A percentile compares a stretch with the other conserved stretches of the same genome.
These are phyloP conservation scores for Oceanites oceanicus DNA, from an alignment of 2,113 vertebrate genomes.

Conservation along the genomic window DNA sequence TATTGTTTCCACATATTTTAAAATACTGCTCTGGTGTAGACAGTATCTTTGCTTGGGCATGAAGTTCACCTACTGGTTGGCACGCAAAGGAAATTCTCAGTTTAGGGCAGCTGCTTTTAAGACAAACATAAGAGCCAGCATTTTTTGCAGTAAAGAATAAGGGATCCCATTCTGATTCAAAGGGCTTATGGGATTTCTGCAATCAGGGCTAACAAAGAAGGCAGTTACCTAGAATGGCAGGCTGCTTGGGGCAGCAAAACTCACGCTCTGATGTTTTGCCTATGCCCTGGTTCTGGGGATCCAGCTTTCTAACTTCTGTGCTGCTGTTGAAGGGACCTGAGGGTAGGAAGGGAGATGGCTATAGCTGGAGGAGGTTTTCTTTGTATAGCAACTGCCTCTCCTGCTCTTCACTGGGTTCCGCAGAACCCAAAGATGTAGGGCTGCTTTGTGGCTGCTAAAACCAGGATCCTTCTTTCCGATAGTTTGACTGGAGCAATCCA, in stretches of 20 bases:
- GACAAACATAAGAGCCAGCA: background rate
- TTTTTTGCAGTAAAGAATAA: background rate
- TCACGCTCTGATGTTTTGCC: fast-evolving
- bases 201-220: background rate
- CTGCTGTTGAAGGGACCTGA: background rate
- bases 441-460: background rate
- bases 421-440: background rate
- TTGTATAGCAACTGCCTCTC: background rate
- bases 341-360: background rate
- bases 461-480: background rate
- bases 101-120: background rate
- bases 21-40: background rate
- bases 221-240: background rate
- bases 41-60: background rate
- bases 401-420: background rate
- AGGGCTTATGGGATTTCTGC: background rate
- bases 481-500: background rate
- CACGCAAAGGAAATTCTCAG: background rate
- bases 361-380: background rate
- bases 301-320: background rate
- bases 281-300: fast-evolving
- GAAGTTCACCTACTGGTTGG: background rate
- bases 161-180: background rate
- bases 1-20: background rate
- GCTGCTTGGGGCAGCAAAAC: background rate